Percentiles rank a stretch among this genome's conserved stretches.
These are phyloP conservation scores for Dione juno DNA, from an alignment of 2,888 invertebrate species.

Conservation along the genomic window DNA sequence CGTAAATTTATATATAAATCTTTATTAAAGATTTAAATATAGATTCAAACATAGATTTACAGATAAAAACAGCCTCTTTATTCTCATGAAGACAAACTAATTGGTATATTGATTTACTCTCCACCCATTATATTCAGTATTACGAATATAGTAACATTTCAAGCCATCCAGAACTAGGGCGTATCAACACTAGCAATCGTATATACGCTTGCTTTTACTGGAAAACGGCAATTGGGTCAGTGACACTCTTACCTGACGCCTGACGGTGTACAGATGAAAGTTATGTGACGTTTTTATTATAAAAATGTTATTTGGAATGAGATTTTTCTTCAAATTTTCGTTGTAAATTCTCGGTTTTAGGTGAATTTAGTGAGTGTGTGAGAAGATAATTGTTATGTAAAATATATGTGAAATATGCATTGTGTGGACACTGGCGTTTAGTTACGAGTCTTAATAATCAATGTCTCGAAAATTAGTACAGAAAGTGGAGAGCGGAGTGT, in stretches of 20 bases:
- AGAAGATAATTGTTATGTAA: background rate
- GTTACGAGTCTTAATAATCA: too few species aligned
- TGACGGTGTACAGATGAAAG: background rate
- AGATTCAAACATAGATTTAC: too few species aligned
- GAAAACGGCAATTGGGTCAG: conserved; percentile 42
- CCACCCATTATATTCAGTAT: conserved; percentile 22
- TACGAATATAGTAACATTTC: conserved; percentile 29
- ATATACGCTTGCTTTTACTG: conserved; percentile 31
- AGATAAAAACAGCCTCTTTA: too few species aligned
- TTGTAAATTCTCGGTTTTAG: background rate
- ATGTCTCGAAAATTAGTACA: too few species aligned
- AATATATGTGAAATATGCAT: background rate
- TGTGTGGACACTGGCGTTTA: too few species aligned
- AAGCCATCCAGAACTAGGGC: conserved; percentile 28
- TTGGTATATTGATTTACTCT: conserved; percentile 32
- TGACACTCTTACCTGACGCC: conserved; percentile 32
- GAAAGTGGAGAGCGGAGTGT: too few species aligned
- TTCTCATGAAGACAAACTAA: conserved; percentile 1
- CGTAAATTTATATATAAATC: too few species aligned
- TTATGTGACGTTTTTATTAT: background rate
- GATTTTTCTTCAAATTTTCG: background rate
- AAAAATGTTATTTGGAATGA: background rate
- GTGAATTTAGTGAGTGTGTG: too few species aligned
- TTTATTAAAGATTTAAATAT: too few species aligned
- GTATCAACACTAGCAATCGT: conserved; percentile 34